Evolutionary conservation across 2,797 vertebrate species (phyloP).

Genomic region (Gymnocypris eckloni): DNA sequence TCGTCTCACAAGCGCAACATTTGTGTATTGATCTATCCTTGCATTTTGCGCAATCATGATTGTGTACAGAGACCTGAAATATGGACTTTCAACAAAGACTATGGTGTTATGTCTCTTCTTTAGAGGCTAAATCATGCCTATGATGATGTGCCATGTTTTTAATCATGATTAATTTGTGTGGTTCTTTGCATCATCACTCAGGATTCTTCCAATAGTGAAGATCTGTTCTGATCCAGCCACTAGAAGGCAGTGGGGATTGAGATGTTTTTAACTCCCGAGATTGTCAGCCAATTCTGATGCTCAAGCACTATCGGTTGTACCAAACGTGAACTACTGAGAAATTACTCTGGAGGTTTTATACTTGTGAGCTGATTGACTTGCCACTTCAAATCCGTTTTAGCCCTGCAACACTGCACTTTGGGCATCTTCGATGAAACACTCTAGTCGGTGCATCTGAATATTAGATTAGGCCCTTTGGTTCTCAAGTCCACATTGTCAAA

Average conservation of each 20-base stretch:
- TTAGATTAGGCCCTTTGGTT: constrained; percentile 24
- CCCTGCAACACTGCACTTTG: not conserved
- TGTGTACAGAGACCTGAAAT: constrained; percentile 46
- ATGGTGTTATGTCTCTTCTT: not conserved
- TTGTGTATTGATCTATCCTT: constrained; percentile 39
- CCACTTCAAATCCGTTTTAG: constrained; percentile 16
- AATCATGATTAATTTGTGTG: not conserved
- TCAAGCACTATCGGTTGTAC: not conserved
- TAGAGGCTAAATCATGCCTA: not conserved
- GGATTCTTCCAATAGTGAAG: constrained; percentile 38
- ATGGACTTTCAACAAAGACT: constrained; percentile 49
- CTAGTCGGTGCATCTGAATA: constrained; percentile 1
- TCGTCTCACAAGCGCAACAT: constrained; percentile 16
- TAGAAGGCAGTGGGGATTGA: constrained; percentile 42
- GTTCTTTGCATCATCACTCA: constrained; percentile 9
- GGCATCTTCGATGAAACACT: not conserved
- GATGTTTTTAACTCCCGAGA: constrained; percentile 24
- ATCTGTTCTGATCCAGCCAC: constrained; percentile 26
- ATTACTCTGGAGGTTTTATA: constrained; percentile 21
- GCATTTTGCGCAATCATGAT: constrained; percentile 5
- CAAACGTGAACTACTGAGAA: not conserved
- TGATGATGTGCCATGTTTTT: not conserved
- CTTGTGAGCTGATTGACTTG: constrained; percentile 2
- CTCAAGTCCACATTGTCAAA: constrained; percentile 13
- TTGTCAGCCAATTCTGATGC: constrained; percentile 16